These are phyloP conservation scores for Taurulus bubalis DNA, from an alignment of 2,113 vertebrate species.

Conservation along the genomic window DNA sequence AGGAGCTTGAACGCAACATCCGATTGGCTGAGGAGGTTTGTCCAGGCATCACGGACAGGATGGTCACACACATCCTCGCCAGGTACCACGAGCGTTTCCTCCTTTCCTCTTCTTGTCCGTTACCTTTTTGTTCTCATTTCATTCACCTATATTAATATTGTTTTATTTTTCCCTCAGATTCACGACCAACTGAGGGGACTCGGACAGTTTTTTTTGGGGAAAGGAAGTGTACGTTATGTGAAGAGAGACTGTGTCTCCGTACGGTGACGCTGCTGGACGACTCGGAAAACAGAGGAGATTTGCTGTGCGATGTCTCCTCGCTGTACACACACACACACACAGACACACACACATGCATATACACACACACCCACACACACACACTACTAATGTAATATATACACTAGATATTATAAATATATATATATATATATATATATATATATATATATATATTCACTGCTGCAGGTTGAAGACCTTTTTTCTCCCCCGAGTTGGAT, in stretches of 20 bases:
- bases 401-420: slow-evolving; percentile 61
- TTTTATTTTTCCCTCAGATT: slow-evolving; percentile 53
- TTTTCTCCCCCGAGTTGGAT: not conserved
- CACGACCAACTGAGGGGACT: slow-evolving; percentile 60
- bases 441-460: slow-evolving; percentile 41
- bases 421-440: not conserved
- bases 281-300: slow-evolving; percentile 62
- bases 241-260: slow-evolving; percentile 67
- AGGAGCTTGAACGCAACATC: slow-evolving; percentile 95
- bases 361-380: slow-evolving; percentile 43
- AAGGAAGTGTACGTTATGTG: not conserved
- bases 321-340: slow-evolving; percentile 50
- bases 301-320: slow-evolving; percentile 78
- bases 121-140: not conserved
- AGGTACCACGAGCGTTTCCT: slow-evolving; percentile 86
- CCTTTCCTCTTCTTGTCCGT: not conserved
- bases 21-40: slow-evolving; percentile 90
- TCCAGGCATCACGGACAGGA: slow-evolving; percentile 96
- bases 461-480: slow-evolving; percentile 66
- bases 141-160: not conserved
- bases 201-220: not conserved
- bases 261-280: slow-evolving; percentile 56
- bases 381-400: slow-evolving; percentile 74
- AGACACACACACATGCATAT: slow-evolving; percentile 22
- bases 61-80: slow-evolving; percentile 95